phyloP scores from a whole-genome alignment of 2,113 vertebrate species.

The Chaenogobius annularis region DNA sequence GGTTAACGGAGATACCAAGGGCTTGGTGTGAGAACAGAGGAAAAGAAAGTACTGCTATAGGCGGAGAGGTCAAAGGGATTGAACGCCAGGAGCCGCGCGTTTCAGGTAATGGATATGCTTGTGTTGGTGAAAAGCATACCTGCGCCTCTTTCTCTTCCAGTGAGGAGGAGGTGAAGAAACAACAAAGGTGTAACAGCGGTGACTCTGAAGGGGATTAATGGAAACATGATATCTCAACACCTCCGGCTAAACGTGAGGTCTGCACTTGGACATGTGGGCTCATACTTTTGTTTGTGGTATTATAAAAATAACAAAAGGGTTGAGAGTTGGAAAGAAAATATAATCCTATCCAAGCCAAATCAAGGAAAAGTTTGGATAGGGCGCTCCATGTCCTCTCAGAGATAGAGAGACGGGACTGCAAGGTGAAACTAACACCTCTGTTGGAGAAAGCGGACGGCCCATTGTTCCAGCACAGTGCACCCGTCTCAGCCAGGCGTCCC shows the following conservation, averaged over 20 bases:
- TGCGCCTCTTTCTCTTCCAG: conserved; percentile 67
- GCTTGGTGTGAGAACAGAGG: conserved; percentile 41
- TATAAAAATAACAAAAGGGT: background rate
- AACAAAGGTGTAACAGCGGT: conserved; percentile 68
- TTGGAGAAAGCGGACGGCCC: conserved; percentile 59
- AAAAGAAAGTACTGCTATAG: conserved; percentile 39
- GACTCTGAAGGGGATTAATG: conserved; percentile 64
- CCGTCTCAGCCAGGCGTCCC: conserved; percentile 71
- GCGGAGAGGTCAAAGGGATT: conserved; percentile 74
- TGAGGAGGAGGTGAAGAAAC: conserved; percentile 60
- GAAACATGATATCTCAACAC: conserved; percentile 64
- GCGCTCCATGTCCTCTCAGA: background rate
- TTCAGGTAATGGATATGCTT: conserved; percentile 80
- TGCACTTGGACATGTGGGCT: conserved; percentile 40
- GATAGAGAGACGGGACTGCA: conserved; percentile 5
- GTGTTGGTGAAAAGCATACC: conserved; percentile 69
- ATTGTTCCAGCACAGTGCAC: conserved; percentile 77
- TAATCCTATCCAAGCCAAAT: background rate
- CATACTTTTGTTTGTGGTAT: background rate
- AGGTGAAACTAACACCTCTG: conserved; percentile 67
- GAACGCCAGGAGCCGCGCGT: conserved; percentile 69
- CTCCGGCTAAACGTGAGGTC: conserved; percentile 58
- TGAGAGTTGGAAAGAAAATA: background rate
- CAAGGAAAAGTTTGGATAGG: background rate
- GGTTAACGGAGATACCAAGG: conserved; percentile 37